phyloP scores from a whole-genome alignment of 2,797 vertebrate species.

The Clarias platycephalus region DNA sequence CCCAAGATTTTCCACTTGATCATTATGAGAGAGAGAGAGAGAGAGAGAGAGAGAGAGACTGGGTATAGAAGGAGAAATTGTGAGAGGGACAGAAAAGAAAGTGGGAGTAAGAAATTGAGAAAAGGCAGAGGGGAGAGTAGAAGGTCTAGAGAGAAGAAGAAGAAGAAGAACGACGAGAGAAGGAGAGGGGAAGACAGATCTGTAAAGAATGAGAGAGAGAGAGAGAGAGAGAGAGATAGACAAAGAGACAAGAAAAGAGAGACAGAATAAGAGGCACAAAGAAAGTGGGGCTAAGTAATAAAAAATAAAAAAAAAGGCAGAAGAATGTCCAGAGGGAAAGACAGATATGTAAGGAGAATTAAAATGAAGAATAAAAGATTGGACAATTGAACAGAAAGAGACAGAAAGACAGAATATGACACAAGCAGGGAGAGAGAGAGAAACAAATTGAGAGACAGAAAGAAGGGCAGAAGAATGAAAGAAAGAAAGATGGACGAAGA shows the following conservation, averaged over 20 bases:
- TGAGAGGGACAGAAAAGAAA: neutral
- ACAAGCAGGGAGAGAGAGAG: neutral
- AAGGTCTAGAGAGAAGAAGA: neutral
- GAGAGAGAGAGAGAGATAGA: neutral
- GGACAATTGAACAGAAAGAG: neutral
- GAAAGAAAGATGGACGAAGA: too few relatives aligned
- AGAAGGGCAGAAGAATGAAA: too few relatives aligned
- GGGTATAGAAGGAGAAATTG: neutral
- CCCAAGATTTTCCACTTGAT: constrained; percentile 3
- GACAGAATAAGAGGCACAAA: constrained; percentile 8
- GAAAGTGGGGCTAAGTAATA: neutral
- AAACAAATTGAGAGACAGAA: too few relatives aligned
- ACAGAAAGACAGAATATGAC: neutral
- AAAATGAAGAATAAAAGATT: too few relatives aligned
- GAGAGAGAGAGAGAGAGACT: constrained; percentile 3
- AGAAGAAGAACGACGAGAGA: too few relatives aligned
- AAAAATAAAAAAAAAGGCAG: neutral
- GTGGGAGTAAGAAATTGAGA: neutral
- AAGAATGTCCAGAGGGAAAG: neutral
- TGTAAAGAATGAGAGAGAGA: neutral
- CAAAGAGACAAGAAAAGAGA: neutral
- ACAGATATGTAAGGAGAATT: too few relatives aligned
- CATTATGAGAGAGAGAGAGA: neutral
- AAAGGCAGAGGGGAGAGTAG: neutral
- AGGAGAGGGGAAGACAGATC: neutral